Evolutionary conservation across 2,797 vertebrate genomes (phyloP).

Genomic region (Pipistrellus kuhlii): DNA sequence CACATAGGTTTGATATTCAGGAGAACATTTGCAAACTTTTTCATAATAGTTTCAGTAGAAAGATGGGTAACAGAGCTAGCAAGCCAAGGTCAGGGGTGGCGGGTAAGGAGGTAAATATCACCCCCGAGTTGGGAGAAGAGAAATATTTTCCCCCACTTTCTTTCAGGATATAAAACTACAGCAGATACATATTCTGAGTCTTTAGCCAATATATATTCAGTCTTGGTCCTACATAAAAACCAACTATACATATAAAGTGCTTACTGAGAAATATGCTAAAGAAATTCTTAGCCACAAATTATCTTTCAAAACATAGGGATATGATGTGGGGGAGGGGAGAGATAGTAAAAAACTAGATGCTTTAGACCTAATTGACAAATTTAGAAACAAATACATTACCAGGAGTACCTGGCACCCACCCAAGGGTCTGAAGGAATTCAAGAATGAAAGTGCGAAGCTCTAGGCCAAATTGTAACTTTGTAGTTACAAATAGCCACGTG

Average conservation of each 20-base stretch:
- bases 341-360: neutral
- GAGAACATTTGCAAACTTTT: neutral
- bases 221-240: slow-evolving; percentile 13
- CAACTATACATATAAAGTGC: slow-evolving; percentile 1
- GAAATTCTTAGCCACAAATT: slow-evolving; percentile 38
- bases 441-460: slow-evolving; percentile 48
- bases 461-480: slow-evolving; percentile 50
- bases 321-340: neutral
- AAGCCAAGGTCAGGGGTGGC: neutral
- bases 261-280: slow-evolving; percentile 37
- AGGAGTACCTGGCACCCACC: slow-evolving; percentile 9
- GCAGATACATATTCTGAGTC: neutral
- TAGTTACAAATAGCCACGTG: slow-evolving; percentile 52
- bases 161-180: slow-evolving; percentile 32
- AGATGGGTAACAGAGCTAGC: neutral
- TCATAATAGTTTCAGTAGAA: neutral
- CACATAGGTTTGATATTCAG: neutral
- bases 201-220: slow-evolving; percentile 26
- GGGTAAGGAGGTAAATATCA: neutral
- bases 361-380: slow-evolving; percentile 57
- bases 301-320: slow-evolving; percentile 29
- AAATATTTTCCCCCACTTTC: neutral
- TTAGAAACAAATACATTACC: slow-evolving; percentile 66
- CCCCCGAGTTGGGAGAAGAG: neutral
- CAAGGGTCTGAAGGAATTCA: slow-evolving; percentile 29